These are phyloP conservation scores for Caenorhabditis sp. DNA, from an alignment of 2,888 invertebrate species.

Conservation along the genomic window DNA sequence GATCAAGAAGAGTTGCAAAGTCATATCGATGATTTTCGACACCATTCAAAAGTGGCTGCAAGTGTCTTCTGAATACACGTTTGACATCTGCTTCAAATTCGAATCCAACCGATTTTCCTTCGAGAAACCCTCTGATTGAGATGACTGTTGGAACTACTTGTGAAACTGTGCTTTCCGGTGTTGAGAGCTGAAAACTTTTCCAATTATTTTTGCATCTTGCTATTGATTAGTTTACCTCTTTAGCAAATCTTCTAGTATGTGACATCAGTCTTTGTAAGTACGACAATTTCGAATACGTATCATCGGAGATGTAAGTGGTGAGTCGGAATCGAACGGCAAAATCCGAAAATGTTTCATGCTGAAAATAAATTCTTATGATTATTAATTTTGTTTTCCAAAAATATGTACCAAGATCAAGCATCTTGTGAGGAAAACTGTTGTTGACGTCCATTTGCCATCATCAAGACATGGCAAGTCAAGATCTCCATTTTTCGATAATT, in stretches of 20 bases:
- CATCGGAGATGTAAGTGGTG: conserved; percentile 2
- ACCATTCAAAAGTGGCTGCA: conserved; percentile 3
- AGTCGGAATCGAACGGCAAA: not conserved
- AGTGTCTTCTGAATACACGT: not conserved
- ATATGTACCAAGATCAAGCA: conserved; percentile 15
- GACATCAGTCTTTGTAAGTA: conserved; percentile 7
- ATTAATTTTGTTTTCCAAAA: not conserved
- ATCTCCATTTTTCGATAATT: conserved; percentile 10
- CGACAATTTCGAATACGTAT: conserved; percentile 1
- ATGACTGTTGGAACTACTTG: conserved; percentile 18
- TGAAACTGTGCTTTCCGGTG: conserved; percentile 6
- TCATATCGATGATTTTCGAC: not conserved
- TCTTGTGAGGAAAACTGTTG: conserved; percentile 7
- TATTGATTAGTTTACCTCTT: not conserved
- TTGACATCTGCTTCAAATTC: not conserved
- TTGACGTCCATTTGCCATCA: conserved; percentile 7
- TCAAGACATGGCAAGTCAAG: conserved; percentile 16
- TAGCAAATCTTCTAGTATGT: conserved; percentile 3
- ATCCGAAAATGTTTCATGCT: conserved; percentile 16
- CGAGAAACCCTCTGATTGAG: not conserved
- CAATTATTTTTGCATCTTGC: not conserved
- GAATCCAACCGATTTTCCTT: not conserved
- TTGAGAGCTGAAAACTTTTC: not conserved
- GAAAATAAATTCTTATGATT: not conserved
- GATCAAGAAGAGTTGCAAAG: conserved; percentile 17